phyloP scores from a whole-genome alignment of 2,113 vertebrate species.

The Danionella cerebrum region DNA sequence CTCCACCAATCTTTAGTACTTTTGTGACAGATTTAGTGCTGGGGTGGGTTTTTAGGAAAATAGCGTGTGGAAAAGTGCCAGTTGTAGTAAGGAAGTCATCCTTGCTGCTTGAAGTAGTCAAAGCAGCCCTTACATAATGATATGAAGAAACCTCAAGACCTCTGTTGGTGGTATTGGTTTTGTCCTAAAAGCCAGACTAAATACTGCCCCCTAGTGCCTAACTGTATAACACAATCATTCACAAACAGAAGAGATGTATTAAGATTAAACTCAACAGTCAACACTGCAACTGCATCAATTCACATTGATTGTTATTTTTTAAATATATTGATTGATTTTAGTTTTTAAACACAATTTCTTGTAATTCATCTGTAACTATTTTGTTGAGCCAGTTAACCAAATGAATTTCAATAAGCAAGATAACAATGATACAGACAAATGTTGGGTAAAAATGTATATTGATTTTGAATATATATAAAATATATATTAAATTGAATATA shows the following conservation, averaged over 20 bases:
- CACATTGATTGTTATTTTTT: too few relatives aligned
- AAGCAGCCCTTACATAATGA: neutral
- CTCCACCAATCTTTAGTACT: neutral
- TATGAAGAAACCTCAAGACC: neutral
- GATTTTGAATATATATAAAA: too few relatives aligned
- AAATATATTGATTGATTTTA: too few relatives aligned
- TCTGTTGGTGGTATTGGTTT: neutral
- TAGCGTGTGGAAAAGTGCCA: neutral
- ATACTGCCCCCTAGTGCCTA: slow-evolving; percentile 69
- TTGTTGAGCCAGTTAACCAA: too few relatives aligned
- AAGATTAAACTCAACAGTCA: too few relatives aligned
- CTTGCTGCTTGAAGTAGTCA: neutral
- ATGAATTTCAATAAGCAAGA: too few relatives aligned
- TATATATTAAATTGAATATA: too few relatives aligned
- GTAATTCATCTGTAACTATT: too few relatives aligned
- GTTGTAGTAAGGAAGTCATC: neutral
- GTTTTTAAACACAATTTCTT: too few relatives aligned
- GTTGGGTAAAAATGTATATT: too few relatives aligned
- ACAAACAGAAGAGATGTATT: neutral
- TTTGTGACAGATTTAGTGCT: neutral
- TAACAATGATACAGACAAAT: too few relatives aligned
- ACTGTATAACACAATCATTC: slow-evolving; percentile 4
- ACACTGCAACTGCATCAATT: too few relatives aligned
- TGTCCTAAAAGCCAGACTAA: slow-evolving; percentile 46
- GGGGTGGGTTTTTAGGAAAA: neutral